These are phyloP conservation scores for Caenorhabditis virilis DNA, from an alignment of 2,888 invertebrate species.

Conservation along the genomic window DNA sequence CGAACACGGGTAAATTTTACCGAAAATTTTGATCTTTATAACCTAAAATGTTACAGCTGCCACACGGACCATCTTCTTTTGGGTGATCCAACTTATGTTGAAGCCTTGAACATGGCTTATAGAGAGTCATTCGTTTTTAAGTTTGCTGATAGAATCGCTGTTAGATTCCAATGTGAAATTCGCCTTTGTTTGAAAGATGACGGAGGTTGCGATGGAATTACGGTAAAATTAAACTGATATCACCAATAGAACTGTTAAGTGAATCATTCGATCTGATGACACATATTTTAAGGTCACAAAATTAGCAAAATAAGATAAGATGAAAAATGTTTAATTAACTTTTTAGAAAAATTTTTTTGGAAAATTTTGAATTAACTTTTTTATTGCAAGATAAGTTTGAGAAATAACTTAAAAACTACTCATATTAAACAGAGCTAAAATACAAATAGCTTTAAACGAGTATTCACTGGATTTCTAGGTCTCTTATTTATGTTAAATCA, in stretches of 20 bases:
- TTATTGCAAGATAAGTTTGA: no score
- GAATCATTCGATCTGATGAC: no score
- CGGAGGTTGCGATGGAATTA: constrained; percentile 66
- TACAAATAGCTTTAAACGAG: no score
- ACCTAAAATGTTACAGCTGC: constrained; percentile 50
- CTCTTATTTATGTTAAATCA: no score
- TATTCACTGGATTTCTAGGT: no score
- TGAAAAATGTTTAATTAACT: no score
- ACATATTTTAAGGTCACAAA: no score
- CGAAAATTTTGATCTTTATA: not conserved
- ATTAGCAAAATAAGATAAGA: no score
- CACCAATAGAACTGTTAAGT: constrained; percentile 3
- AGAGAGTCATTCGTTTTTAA: constrained; percentile 68
- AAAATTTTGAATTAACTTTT: no score
- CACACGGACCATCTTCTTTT: constrained; percentile 64
- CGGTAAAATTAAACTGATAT: constrained; percentile 45
- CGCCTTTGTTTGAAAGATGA: constrained; percentile 66
- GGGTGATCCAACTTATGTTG: constrained; percentile 68
- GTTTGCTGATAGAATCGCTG: constrained; percentile 67
- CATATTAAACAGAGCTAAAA: no score
- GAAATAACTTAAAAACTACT: no score
- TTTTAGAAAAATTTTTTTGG: no score
- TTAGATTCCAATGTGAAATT: constrained; percentile 68
- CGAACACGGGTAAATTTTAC: constrained; percentile 57
- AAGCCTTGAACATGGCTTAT: constrained; percentile 68